Evolutionary conservation across 1,140 invertebrate genomes (phyloP), one percentile per base, ranked within the genome.

Genomic region (Eumaeus atala): DNA sequence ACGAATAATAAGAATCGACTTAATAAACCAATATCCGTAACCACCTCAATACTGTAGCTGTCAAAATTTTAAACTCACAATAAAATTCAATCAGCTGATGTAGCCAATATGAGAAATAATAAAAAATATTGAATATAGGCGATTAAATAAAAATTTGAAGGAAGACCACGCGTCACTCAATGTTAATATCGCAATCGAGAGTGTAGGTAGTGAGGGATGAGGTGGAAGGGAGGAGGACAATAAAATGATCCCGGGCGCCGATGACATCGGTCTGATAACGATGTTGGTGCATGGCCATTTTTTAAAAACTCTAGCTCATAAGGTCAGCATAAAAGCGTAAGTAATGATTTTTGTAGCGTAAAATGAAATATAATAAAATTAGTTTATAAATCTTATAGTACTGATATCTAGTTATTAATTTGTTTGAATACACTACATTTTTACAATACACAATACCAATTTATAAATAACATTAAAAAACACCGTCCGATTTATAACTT

Each of bases 91-190:
- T 17, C 40, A 14, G 16, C 14, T 44, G 14, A 44, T 7, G 17
- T 9, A 16, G 14, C 9, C 5, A 44, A 44, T 16, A 16, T 9
- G 40, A 14, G 12, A 16, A 44, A 16, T 17, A 16, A 44, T 44
- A 14, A 44, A 44, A 44, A 44, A 44, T 44, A 44, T 44, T 14
- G 14, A 44, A 44, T 44, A 14, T 12, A 44, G 40, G 40, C 40
- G 40, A 44, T 44, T 44, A 44, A 16, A 16, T 9, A 44, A 44
- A 44, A 16, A 44, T 16, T 44, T 16, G 40, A 14, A 44, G 40
- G 40, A 14, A 44, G 16, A 16, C 40, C 14, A 44, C 40, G 17
- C 40, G 12, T 44, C 40, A 44, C 40, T 44, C 40, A 9, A 9
- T 16, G 40, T 44, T 44, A 44, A 16, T 44, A 44, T 44, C 40